Conservation (phyloP, 2,113 vertebrate genomes). For the Brachypteracias leptosomus region DNA sequence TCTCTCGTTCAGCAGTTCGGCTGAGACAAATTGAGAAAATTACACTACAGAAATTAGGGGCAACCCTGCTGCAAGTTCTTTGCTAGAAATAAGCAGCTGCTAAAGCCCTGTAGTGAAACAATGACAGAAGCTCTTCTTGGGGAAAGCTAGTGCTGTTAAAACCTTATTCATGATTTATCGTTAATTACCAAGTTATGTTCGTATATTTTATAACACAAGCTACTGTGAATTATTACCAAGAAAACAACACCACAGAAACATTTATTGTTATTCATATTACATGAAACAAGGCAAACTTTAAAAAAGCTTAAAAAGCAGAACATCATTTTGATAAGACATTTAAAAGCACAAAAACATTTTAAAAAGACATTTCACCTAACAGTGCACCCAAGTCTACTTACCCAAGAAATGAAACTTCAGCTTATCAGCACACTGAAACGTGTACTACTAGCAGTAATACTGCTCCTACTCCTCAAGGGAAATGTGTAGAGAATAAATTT, state of each 20-base stretch:
- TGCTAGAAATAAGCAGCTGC: conserved; percentile 56
- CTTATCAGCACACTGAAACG: conserved; percentile 79
- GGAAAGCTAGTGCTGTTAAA: conserved; percentile 72
- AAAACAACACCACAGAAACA: conserved; percentile 58
- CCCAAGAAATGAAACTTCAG: conserved; percentile 78
- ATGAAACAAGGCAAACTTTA: conserved; percentile 60
- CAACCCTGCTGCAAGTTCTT: conserved; percentile 21
- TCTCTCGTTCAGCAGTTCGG: not conserved
- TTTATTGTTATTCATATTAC: conserved; percentile 44
- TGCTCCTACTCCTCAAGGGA: conserved; percentile 79
- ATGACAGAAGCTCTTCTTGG: conserved; percentile 95
- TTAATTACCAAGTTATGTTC: conserved; percentile 16
- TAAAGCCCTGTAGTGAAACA: conserved; percentile 84
- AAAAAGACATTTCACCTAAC: conserved; percentile 69
- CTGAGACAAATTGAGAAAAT: not conserved
- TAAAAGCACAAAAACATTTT: conserved; percentile 44
- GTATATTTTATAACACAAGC: conserved; percentile 11
- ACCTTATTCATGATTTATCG: conserved; percentile 41
- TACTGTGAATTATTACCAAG: conserved; percentile 57
- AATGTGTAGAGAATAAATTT: conserved; percentile 79
- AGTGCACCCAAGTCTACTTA: conserved; percentile 78
- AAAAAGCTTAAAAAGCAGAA: conserved; percentile 27
- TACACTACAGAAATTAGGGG: conserved; percentile 14
- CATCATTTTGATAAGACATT: conserved; percentile 9
- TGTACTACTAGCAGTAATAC: conserved; percentile 79